Evolutionary conservation across 2,113 vertebrate species (phyloP).

Genomic region (Oreotragus oreotragus): DNA sequence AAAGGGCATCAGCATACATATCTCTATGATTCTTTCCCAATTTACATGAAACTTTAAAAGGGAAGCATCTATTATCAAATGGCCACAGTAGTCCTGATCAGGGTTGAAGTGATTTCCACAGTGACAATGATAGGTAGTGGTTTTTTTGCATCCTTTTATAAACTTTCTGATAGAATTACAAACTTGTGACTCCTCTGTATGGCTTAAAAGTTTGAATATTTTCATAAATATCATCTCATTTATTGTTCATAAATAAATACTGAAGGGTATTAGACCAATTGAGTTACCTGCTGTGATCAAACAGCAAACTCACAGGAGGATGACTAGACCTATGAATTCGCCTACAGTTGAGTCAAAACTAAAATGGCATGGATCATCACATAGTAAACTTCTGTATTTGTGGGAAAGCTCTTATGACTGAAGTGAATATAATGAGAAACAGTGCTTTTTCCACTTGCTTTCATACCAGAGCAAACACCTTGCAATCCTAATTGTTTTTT

Average conservation of each 20-base stretch:
- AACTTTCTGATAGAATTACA: neutral
- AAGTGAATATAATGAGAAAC: neutral
- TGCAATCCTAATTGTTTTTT: neutral
- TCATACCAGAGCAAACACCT: neutral
- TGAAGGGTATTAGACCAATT: neutral
- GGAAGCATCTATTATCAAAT: neutral
- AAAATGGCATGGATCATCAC: neutral
- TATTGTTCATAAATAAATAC: neutral
- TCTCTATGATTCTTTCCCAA: neutral
- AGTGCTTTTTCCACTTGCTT: neutral
- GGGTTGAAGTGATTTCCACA: neutral
- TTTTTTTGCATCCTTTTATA: neutral
- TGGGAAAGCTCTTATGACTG: neutral
- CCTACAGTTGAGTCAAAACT: neutral
- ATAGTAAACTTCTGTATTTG: neutral
- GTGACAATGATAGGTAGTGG: neutral
- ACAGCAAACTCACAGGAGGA: neutral
- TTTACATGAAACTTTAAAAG: neutral
- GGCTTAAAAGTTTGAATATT: neutral
- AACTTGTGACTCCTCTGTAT: neutral
- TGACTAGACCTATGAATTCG: neutral
- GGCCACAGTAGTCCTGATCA: neutral
- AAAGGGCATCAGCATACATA: neutral
- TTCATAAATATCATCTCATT: neutral
- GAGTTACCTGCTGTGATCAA: neutral